Conservation (phyloP, 2,888 invertebrate species). For the Nineta flava region DNA sequence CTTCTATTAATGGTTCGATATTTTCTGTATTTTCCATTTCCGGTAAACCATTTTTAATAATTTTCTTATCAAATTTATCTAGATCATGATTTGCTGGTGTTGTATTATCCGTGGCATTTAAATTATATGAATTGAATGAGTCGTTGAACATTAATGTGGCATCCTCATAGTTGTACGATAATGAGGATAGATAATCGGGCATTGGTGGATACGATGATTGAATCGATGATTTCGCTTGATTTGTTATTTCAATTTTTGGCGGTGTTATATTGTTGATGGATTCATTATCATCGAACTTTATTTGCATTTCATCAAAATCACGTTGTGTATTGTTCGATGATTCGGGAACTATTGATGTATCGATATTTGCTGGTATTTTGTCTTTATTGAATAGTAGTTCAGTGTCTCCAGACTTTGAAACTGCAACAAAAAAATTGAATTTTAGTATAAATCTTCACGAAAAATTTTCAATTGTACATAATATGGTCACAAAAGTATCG, state of each 20-base stretch:
- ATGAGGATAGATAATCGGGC: neutral
- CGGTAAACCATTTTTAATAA: neutral
- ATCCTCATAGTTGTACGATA: neutral
- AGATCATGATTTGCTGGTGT: neutral
- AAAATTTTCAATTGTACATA: too few relatives aligned
- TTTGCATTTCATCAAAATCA: too few relatives aligned
- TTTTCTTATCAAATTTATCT: neutral
- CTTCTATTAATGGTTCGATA: slow-evolving; percentile 10
- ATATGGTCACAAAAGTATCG: too few relatives aligned
- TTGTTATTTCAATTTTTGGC: neutral
- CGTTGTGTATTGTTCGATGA: too few relatives aligned
- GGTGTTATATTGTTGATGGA: neutral
- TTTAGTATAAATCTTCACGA: too few relatives aligned
- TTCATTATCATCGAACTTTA: too few relatives aligned
- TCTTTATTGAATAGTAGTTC: neutral
- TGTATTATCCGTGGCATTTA: neutral
- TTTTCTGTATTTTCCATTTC: slow-evolving; percentile 15
- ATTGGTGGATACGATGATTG: neutral
- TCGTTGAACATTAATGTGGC: neutral
- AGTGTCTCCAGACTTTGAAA: too few relatives aligned
- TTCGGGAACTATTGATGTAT: too few relatives aligned
- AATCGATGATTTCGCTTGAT: neutral
- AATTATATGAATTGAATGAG: neutral
- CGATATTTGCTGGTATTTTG: neutral
- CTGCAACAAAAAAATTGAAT: too few relatives aligned